Percentiles rank a stretch among this genome's conserved stretches.
Conservation (phyloP, 2,888 invertebrate species). For the Leucozona laternaria region DNA sequence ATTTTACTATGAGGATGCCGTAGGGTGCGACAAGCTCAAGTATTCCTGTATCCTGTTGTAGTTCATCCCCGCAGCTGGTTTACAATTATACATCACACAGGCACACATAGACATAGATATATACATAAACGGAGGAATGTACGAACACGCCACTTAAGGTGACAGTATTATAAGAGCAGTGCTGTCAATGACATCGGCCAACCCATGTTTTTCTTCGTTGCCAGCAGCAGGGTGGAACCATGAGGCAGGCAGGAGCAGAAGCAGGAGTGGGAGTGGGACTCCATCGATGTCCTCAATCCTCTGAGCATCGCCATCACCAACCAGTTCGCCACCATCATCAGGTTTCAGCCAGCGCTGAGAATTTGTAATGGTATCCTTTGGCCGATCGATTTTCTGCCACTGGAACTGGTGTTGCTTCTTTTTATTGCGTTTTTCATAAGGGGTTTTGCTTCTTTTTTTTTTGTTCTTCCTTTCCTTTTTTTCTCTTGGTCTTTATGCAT, state of each 20-base stretch:
- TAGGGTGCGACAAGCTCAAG: constrained; percentile 6
- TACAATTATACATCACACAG: not conserved
- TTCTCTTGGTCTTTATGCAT: not conserved
- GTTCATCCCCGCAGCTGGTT: constrained; percentile 24
- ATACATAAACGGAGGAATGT: not conserved
- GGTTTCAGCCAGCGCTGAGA: constrained; percentile 1
- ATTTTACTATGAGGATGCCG: constrained; percentile 45
- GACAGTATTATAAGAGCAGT: constrained; percentile 46
- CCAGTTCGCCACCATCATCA: constrained; percentile 15
- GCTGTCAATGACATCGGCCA: constrained; percentile 69
- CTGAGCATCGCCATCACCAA: constrained; percentile 8
- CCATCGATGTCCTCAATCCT: constrained; percentile 1
- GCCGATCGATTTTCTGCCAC: constrained; percentile 63
- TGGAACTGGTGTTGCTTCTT: constrained; percentile 28
- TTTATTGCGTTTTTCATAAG: constrained; percentile 41
- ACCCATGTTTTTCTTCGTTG: constrained; percentile 41
- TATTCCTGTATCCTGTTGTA: constrained; percentile 20
- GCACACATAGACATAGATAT: not conserved
- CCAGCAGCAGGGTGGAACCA: not conserved
- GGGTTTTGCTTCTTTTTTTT: constrained; percentile 6
- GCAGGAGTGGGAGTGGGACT: not conserved
- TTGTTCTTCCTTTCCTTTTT: constrained; percentile 13
- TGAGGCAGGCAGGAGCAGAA: not conserved
- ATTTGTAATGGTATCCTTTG: constrained; percentile 58
- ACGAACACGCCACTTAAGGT: constrained; percentile 52